Base-by-base conservation (phyloP, 1,140 invertebrate genomes). In the Anagrus nilaparvatae region DNA sequence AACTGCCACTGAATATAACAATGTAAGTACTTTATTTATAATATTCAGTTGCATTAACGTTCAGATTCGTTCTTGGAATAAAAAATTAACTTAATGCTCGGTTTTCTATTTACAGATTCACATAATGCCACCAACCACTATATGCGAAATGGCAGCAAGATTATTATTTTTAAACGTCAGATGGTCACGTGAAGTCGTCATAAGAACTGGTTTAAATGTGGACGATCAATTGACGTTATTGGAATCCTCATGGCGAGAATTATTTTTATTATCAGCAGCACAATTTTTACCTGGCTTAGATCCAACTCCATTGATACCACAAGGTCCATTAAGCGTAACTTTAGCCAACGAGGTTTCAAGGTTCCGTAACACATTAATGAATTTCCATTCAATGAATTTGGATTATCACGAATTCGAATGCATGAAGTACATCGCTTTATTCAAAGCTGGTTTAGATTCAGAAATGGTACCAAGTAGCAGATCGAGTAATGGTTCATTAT, bases 231-330 rank as follows among this genome's bases (percentile, higher is more conserved):
- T 89, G 9, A 57, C 84, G 1, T 70, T 97, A 0, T 59, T 97
- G 21, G 85, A 93, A 60, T 82, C 90, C 48, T 86, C 86, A 1
- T 97, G 94, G 94, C 71, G 83, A 43, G 91, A 97, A 54, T 68
- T 97, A 10, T 97, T 97, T 56, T 74, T 97, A 0, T 67, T 97
- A n/a, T 84, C 85, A 1, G 79, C 87, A 0, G 82, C 87, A 0
- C 90, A 96, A 57, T 85, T 87, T 54, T 71, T 86, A 3, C 80
- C 90, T 23, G 77, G 83, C 0, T 55, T 93, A 17, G 84, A 93
- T 48, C 69, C 84, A 5, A 66, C 70, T 2, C 65, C 78, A 7
- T 64, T 84, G 4, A 51, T 87, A 1, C 49, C 54, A 0, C 49
- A 65, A 54, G 38, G 65, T 60, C 49, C 64, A 54, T 60, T 61